Evolutionary conservation across 2,888 invertebrate species (phyloP).

Genomic region (Agrochola litura): DNA sequence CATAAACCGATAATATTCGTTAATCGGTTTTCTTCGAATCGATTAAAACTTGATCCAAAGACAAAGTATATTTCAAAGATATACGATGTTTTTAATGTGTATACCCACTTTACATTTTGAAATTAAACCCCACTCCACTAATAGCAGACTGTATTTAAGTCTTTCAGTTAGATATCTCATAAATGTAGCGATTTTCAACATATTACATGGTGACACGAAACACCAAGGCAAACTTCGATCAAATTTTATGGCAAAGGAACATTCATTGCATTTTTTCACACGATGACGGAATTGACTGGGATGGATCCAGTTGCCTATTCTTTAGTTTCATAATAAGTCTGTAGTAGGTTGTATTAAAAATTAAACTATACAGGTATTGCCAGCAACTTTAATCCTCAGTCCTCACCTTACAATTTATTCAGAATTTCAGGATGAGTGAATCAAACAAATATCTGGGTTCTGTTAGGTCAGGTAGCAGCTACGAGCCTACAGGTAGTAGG

Average conservation of each 20-base stretch:
- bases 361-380: neutral
- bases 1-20: slow-evolving; percentile 13
- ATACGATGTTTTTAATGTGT: neutral
- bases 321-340: neutral
- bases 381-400: too few species aligned
- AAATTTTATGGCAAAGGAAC: neutral
- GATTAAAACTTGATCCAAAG: neutral
- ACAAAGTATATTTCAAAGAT: neutral
- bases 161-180: neutral
- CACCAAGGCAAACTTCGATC: neutral
- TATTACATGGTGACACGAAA: too few species aligned
- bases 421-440: neutral
- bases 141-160: neutral
- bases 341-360: neutral
- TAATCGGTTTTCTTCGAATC: slow-evolving; percentile 1
- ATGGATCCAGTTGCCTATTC: neutral
- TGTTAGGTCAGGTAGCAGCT: neutral
- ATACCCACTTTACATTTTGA: too few species aligned
- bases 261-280: neutral
- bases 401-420: neutral
- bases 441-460: neutral
- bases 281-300: too few species aligned
- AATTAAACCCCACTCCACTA: neutral
- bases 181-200: neutral
- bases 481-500: neutral